A percentile compares a stretch with the other conserved stretches of the same genome.
phyloP scores from a whole-genome alignment of 2,113 vertebrate species.

The Rhodinocichla rosea region DNA sequence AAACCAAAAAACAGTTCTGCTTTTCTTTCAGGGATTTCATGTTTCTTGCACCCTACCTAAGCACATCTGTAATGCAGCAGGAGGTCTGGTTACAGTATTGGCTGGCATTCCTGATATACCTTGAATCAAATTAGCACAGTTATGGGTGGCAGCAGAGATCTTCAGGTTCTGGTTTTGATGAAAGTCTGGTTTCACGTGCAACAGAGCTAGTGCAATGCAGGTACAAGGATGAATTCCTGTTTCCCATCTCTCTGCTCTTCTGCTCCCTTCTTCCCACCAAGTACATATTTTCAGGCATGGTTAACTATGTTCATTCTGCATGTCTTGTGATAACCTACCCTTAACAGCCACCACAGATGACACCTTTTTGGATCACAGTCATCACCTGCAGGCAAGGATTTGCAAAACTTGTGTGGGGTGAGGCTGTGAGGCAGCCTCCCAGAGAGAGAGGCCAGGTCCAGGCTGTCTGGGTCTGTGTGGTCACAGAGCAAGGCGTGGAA shows the following conservation, averaged over 20 bases:
- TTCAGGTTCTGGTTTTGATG: background rate
- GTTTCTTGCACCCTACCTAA: background rate
- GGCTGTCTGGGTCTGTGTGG: background rate
- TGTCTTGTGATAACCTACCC: background rate
- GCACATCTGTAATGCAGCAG: background rate
- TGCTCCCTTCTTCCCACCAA: background rate
- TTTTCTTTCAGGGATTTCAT: background rate
- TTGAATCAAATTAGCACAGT: background rate
- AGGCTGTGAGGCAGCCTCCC: background rate
- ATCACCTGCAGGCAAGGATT: background rate
- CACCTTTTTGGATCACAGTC: background rate
- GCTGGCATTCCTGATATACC: background rate
- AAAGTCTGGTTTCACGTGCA: background rate
- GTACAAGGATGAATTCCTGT: background rate
- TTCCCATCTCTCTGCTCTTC: fast-evolving
- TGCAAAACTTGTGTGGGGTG: background rate
- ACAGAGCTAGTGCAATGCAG: background rate
- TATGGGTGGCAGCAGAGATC: background rate
- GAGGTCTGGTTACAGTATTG: background rate
- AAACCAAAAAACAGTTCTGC: background rate
- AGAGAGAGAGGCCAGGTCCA: background rate
- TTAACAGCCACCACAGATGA: background rate
- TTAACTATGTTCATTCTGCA: background rate
- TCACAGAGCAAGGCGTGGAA: background rate
- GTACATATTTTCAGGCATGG: background rate